Evolutionary conservation across 2,113 vertebrate species (phyloP).

Genomic region (Seriola dumerili): DNA sequence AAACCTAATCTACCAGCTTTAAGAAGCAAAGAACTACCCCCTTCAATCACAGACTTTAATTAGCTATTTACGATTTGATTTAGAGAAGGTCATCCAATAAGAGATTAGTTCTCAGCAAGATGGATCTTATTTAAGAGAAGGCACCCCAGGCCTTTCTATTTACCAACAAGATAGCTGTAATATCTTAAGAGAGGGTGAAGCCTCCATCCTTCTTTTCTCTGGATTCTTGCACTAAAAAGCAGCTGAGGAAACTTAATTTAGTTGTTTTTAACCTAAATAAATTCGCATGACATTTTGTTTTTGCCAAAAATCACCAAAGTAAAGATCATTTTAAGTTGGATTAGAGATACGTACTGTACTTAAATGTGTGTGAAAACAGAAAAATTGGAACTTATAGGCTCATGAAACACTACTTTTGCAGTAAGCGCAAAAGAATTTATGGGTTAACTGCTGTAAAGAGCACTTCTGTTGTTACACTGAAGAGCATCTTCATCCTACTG

Average conservation of each 20-base stretch:
- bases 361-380: not conserved
- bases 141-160: slow-evolving; percentile 66
- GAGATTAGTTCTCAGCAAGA: slow-evolving; percentile 69
- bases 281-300: slow-evolving; percentile 25
- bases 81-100: slow-evolving; percentile 79
- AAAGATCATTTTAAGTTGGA: slow-evolving; percentile 23
- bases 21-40: slow-evolving; percentile 57
- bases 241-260: slow-evolving; percentile 13
- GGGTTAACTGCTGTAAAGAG: not conserved
- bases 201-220: slow-evolving; percentile 29
- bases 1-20: slow-evolving; percentile 62
- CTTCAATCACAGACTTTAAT: slow-evolving; percentile 77
- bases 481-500: not conserved
- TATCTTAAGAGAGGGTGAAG: slow-evolving; percentile 38
- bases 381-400: not conserved
- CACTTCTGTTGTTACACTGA: not conserved
- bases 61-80: slow-evolving; percentile 80
- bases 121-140: slow-evolving; percentile 68
- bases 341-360: not conserved
- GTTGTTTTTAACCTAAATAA: slow-evolving; percentile 12
- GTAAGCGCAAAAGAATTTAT: not conserved
- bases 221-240: slow-evolving; percentile 6
- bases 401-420: not conserved
- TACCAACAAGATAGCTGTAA: slow-evolving; percentile 66
- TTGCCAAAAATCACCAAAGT: not conserved